Evolutionary conservation across 2,113 vertebrate genomes (phyloP), one percentile per base, ranked within the genome.

Genomic region (Cochlearius cochlearius): DNA sequence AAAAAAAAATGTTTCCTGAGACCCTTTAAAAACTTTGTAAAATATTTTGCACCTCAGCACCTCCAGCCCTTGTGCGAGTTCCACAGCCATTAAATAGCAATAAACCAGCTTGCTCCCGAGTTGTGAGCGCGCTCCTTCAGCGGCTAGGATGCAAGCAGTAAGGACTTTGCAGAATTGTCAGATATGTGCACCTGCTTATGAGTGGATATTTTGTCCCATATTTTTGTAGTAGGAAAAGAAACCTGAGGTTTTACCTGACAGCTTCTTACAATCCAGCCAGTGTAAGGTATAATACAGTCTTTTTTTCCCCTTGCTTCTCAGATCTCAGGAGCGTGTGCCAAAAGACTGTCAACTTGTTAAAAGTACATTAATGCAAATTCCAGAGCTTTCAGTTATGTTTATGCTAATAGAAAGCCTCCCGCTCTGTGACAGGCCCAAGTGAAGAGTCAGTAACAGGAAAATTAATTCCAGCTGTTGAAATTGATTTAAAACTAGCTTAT

Each of bases 391-490:
- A 96, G 97, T 98, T 98, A 97, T 98, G 97, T 97, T 98, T 98
- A 98, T 98, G 97, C 97, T 98, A 98, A 98, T 98, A 96, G 97
- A 98, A 97, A 97, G 96, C 97, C 98, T 97, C 97, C 95, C 41
- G 85, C 96, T 97, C 95, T 84, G 71, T 98, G 97, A 98, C 97
- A 98, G 96, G 95, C 96, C 96, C 92, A 97, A 98, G 96, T 96
- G 96, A 98, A 98, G 96, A 98, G 95, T 97, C 96, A 96, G 96
- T 91, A 98, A 97, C 92, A 94, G 90, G 96, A 98, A 98, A 98
- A 98, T 98, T 96, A 98, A 97, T 97, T 98, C 97, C 98, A 98
- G 98, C 98, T 98, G 97, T 97, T 97, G 96, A 97, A 97, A 96
- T 97, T 96, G 96, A 97, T 98, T 98, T 97, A 94, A 96, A 96